Base-by-base conservation (phyloP, 2,113 vertebrate genomes). In the Erythrocebus patas region DNA sequence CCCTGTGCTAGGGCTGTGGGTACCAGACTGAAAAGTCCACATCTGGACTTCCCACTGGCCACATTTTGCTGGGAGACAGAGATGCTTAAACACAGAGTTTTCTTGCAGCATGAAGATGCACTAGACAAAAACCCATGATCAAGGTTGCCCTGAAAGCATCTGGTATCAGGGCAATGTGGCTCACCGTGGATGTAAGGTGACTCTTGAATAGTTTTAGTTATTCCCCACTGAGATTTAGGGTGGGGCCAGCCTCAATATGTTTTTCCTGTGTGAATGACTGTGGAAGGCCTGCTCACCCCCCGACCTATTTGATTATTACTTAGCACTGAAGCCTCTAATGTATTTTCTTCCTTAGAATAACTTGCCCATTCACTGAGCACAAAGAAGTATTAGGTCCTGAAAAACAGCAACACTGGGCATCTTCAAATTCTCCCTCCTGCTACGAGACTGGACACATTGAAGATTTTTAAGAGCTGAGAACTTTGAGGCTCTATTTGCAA, bases 381-480 rank as follows among this genome's bases (percentile, higher is more conserved):
- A 45, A 40, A 84, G 85, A 94, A 27, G 32, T 61, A 59, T 72
- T 22, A 78, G 45, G 79, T 48, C 80, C 88, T 80, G 64, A 83
- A 70, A 91, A 84, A 38, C 17, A 66, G 66, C 64, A 14, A 20
- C 0, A 0, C 6, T 18, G 70, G 66, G 72, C 22, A 8, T 17
- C 66, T 59, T 32, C 50, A 14, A n/a, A 79, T 5, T 14, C 70
- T 75, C 13, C 57, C 55, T 52, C 68, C 90, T 82, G 92, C 89
- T 32, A 70, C 80, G 59, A 92, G 50, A 81, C 57, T 27, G 14
- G 20, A 70, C 38, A 14, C 57, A 38, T 8, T 55, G 52, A 64
- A 55, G 76, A 25, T 52, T 93, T 68, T 82, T 32, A 91, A 84
- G 78, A 96, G 85, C 81, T 78, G 59, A 40, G 32, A 89, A 55